Base-by-base conservation (phyloP, 2,888 invertebrate genomes). In the Nephrocerus scutellatus region DNA sequence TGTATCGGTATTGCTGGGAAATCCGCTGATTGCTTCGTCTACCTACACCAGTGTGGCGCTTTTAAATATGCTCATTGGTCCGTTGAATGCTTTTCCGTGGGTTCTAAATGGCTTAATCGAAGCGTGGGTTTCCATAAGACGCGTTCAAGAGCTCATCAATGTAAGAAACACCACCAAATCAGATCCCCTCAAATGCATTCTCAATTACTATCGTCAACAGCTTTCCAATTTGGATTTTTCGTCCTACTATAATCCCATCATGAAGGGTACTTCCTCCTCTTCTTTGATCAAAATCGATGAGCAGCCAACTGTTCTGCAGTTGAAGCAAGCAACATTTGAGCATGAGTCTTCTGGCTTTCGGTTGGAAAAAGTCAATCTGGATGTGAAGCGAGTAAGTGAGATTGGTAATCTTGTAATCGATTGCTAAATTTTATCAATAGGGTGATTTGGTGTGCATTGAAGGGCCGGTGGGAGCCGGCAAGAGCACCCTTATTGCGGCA, bases 71-170 rank as follows among this genome's bases (percentile, higher is more conserved):
- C 72, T 98, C 43, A 96, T 97, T 53, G 79, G 83, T 36, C 97
- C 97, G 0, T 67, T 98, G 41, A 98, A 98, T 70, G 90, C 95
- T 1, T 93, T 97, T 66, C 97, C 97, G 1, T 98, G 97, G 96
- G 96, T 97, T 4, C 70, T 98, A 14, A 97, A 95, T 67, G 97
- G 96, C 1, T 71, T 97, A 4, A 84, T 92, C 28, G 96, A 98
- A 69, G 90, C 96, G 1, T 91, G 89, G 86, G 89, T 97, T 1
- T 96, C 96, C 0, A 67, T 93, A 6, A 84, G 85, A 62, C 76
- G 95, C 49, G 82, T 96, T 23, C 87, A 91, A 62, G 77, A 79
- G 55, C 75, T 93, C 32, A 63, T 91, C 47, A 75, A 85, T 66
- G 84, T 86, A 70, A 72, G 76, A 47, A n/a, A 23, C 7, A 13